phyloP scores from a whole-genome alignment of 2,113 vertebrate species.

The Chauna torquata region DNA sequence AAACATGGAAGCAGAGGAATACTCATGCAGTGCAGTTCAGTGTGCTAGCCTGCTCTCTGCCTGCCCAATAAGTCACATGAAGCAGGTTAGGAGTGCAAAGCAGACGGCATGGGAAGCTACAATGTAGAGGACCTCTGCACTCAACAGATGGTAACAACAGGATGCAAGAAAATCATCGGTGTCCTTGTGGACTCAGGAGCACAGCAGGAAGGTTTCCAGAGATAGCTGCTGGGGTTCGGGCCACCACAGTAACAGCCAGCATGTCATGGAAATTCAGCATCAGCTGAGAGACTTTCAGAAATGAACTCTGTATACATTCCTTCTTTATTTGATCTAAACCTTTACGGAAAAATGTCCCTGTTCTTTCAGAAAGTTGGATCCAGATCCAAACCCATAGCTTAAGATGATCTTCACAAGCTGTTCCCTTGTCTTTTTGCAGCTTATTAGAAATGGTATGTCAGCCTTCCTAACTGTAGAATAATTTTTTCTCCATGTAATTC shows the following conservation, averaged over 20 bases:
- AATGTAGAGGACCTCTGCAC: constrained; percentile 8
- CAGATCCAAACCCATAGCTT: background rate
- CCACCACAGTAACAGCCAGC: background rate
- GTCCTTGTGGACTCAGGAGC: background rate
- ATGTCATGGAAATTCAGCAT: background rate
- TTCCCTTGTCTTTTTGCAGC: background rate
- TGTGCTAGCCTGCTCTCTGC: background rate
- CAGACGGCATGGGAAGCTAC: background rate
- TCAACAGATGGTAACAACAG: constrained; percentile 43
- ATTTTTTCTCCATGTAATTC: background rate
- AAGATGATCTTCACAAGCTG: background rate
- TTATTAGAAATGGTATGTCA: background rate
- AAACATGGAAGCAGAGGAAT: background rate
- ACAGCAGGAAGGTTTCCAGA: background rate
- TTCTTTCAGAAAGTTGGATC: background rate
- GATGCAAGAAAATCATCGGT: background rate
- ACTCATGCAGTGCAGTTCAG: background rate
- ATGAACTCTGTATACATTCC: background rate
- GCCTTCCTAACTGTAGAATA: background rate
- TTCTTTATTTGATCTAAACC: background rate
- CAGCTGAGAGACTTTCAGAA: background rate
- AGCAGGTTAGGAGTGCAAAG: constrained; percentile 2
- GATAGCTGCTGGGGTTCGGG: background rate
- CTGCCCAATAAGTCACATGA: background rate
- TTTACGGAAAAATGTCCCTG: background rate